phyloP scores from a whole-genome alignment of 2,888 invertebrate species.

The Tetropium fuscum region DNA sequence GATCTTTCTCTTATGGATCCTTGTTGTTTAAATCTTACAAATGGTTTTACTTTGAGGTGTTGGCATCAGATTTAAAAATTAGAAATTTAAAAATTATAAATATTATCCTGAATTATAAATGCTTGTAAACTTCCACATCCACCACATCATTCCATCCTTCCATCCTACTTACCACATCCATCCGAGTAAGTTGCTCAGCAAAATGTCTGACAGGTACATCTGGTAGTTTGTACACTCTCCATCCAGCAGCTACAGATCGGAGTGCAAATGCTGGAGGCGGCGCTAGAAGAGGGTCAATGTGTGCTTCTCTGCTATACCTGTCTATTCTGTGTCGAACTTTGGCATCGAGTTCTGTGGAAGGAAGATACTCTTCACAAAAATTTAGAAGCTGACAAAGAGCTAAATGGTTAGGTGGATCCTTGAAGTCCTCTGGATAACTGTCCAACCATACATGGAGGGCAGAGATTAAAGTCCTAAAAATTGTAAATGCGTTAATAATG shows the following conservation, averaged over 20 bases:
- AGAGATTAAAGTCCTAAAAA: slow-evolving; percentile 83
- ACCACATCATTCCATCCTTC: no score
- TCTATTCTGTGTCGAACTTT: slow-evolving; percentile 84
- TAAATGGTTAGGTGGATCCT: slow-evolving; percentile 82
- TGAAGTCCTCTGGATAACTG: slow-evolving; percentile 96
- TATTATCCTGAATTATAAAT: no score
- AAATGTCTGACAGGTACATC: slow-evolving; percentile 91
- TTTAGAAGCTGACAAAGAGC: slow-evolving; percentile 85
- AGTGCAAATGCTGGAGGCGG: slow-evolving; percentile 65
- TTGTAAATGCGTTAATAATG: neutral
- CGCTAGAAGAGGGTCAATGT: slow-evolving; percentile 66
- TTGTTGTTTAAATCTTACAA: no score
- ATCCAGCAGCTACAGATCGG: slow-evolving; percentile 62
- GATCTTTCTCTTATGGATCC: no score
- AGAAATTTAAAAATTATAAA: no score
- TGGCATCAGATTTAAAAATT: no score
- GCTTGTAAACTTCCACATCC: no score
- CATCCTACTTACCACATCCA: slow-evolving; percentile 88
- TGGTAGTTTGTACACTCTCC: slow-evolving; percentile 79
- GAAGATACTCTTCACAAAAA: slow-evolving; percentile 85
- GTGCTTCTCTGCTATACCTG: slow-evolving; percentile 71
- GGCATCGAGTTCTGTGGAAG: slow-evolving; percentile 87
- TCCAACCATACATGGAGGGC: slow-evolving; percentile 98
- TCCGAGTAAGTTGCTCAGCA: slow-evolving; percentile 97
- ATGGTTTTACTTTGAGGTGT: no score